These are phyloP conservation scores for Symphodus melops DNA, from an alignment of 2,113 vertebrate genomes.

Conservation along the genomic window DNA sequence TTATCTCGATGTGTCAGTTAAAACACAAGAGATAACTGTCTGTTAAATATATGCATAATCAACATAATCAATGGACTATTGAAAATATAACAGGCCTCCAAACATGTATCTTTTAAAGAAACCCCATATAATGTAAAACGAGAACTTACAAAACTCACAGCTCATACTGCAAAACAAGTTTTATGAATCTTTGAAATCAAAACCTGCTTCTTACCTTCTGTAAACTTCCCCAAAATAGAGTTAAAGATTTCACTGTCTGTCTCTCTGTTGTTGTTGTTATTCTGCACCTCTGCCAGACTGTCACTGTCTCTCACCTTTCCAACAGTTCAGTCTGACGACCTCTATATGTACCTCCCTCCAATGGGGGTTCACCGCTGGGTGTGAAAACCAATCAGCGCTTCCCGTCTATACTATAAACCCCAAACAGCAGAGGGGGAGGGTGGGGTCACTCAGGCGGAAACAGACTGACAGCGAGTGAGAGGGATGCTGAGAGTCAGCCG, in stretches of 20 bases:
- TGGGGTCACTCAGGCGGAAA: slow-evolving; percentile 57
- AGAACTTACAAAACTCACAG: background rate
- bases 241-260: slow-evolving; percentile 42
- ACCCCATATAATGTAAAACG: background rate
- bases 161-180: background rate
- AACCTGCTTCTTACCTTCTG: slow-evolving; percentile 78
- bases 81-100: background rate
- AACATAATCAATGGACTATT: no score
- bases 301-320: slow-evolving; percentile 77
- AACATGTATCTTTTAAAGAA: background rate
- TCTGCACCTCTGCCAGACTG: slow-evolving; percentile 45
- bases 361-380: slow-evolving; percentile 67
- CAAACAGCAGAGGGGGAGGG: slow-evolving; percentile 22
- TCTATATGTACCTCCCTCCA: slow-evolving; percentile 79
- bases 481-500: slow-evolving; percentile 64
- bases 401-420: slow-evolving; percentile 75
- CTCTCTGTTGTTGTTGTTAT: slow-evolving; percentile 65
- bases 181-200: background rate
- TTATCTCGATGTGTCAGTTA: background rate
- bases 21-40: background rate
- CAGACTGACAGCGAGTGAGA: slow-evolving; percentile 44
- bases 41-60: no score
- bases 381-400: slow-evolving; percentile 75
- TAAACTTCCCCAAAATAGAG: slow-evolving; percentile 64
- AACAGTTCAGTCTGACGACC: slow-evolving; percentile 64